Conservation (phyloP, 2,888 invertebrate genomes). For the Hemithea aestivaria region DNA sequence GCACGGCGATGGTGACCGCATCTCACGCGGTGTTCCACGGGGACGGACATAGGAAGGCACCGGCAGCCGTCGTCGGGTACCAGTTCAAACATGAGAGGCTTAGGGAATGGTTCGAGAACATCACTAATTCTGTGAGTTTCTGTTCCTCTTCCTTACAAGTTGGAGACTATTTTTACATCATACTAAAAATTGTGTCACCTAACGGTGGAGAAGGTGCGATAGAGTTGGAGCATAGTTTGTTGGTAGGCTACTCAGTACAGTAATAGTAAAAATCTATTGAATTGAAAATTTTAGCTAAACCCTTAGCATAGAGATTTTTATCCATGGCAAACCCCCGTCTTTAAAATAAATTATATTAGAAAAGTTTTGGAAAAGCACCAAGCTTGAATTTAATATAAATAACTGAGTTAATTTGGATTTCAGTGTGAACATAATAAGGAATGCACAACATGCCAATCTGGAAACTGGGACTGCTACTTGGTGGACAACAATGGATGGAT, state of each 20-base stretch:
- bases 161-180: not conserved
- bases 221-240: too few relatives aligned
- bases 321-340: too few relatives aligned
- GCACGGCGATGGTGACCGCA: constrained; percentile 88
- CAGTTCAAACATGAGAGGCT: constrained; percentile 90
- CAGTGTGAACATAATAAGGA: constrained; percentile 73
- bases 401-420: constrained; percentile 25
- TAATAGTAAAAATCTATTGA: too few relatives aligned
- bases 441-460: constrained; percentile 72
- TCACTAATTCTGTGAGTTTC: constrained; percentile 83
- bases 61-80: constrained; percentile 85
- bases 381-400: too few relatives aligned
- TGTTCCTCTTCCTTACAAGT: not conserved
- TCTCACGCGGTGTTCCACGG: constrained; percentile 89
- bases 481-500: constrained; percentile 95
- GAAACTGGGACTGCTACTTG: constrained; percentile 88
- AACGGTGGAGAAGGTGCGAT: too few relatives aligned
- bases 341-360: too few relatives aligned
- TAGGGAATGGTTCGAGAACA: constrained; percentile 87
- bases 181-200: too few relatives aligned
- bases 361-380: too few relatives aligned
- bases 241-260: too few relatives aligned
- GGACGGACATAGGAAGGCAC: constrained; percentile 80
- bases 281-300: too few relatives aligned
- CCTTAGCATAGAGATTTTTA: too few relatives aligned